Conservation (phyloP, 2,888 invertebrate genomes). For the Cryptocephalus moraei region DNA sequence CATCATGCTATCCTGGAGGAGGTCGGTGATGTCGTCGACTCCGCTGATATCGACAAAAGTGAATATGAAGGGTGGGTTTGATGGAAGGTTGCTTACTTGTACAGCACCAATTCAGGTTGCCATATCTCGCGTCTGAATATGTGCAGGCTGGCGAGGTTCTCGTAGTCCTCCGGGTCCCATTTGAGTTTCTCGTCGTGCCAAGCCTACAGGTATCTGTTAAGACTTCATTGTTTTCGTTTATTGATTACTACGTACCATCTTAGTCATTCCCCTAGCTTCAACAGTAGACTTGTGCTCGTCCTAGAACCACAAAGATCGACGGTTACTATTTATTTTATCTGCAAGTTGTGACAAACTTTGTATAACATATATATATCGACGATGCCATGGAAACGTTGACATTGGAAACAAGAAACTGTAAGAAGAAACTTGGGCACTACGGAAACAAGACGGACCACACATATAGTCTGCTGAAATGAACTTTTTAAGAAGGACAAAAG, state of each 20-base stretch:
- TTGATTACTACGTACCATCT: slow-evolving; percentile 33
- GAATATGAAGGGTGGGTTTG: background rate
- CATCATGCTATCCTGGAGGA: slow-evolving; percentile 26
- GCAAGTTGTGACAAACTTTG: no score
- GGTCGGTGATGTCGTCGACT: slow-evolving; percentile 21
- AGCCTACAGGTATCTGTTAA: slow-evolving; percentile 34
- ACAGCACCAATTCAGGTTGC: slow-evolving; percentile 45
- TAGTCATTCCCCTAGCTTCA: slow-evolving; percentile 32
- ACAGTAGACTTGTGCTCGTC: slow-evolving; percentile 29
- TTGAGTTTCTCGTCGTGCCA: slow-evolving; percentile 53
- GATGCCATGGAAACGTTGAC: no score
- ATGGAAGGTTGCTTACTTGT: slow-evolving; percentile 27
- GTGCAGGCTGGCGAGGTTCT: slow-evolving; percentile 40
- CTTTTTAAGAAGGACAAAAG: no score
- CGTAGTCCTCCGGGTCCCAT: slow-evolving; percentile 51
- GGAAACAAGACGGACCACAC: no score
- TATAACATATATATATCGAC: no score
- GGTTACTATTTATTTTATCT: no score
- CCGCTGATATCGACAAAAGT: slow-evolving; percentile 21
- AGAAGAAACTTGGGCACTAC: no score
- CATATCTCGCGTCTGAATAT: slow-evolving; percentile 49
- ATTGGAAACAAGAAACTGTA: no score
- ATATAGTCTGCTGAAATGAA: no score
- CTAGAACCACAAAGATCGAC: slow-evolving; percentile 19
- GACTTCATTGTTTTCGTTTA: no score